Evolutionary conservation across 2,113 vertebrate species (phyloP).

Genomic region (Haliaeetus leucogaster): DNA sequence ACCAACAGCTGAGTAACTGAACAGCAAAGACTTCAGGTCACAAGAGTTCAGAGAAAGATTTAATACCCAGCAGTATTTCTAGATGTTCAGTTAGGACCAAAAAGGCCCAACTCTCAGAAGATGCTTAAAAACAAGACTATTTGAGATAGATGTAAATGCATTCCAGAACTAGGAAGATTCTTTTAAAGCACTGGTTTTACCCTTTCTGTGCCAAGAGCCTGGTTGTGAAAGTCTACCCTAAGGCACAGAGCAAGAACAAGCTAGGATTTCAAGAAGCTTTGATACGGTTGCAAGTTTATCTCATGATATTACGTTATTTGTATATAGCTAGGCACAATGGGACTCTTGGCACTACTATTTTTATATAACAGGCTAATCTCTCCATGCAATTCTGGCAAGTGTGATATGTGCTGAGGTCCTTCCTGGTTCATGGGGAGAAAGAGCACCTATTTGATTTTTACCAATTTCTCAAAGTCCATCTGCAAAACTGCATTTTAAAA

Average conservation of each 20-base stretch:
- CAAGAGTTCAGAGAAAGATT: not conserved
- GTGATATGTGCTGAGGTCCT: not conserved
- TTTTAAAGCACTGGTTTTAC: not conserved
- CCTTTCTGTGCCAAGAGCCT: not conserved
- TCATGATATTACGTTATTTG: not conserved
- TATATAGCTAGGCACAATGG: not conserved
- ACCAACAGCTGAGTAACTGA: not conserved
- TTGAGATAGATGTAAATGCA: not conserved
- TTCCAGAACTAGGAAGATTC: not conserved
- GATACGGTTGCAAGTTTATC: not conserved
- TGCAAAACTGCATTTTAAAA: not conserved
- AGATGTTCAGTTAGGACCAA: not conserved
- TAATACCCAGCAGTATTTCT: not conserved
- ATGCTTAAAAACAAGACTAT: not conserved
- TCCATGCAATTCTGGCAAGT: not conserved
- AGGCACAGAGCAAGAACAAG: not conserved
- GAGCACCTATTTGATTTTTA: not conserved
- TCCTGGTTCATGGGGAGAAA: not conserved
- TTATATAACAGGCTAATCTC: not conserved
- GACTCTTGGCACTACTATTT: not conserved
- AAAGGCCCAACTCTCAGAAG: not conserved
- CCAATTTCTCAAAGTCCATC: not conserved
- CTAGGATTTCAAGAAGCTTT: not conserved
- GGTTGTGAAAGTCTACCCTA: not conserved
- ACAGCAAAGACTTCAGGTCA: not conserved